Conservation (phyloP, 2,113 vertebrate species). For the Erythrolamprus reginae region DNA sequence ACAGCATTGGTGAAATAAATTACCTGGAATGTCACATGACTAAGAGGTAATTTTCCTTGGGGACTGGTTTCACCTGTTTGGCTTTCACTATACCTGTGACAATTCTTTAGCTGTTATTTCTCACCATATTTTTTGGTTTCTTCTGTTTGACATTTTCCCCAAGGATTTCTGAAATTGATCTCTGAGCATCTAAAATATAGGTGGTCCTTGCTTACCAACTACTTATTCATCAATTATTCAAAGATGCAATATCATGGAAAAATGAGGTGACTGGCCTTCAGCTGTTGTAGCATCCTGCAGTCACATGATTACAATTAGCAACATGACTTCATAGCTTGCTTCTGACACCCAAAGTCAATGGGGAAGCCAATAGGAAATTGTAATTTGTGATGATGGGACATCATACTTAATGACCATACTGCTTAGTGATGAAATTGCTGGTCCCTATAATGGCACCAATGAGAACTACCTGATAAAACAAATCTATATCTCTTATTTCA, state of each 20-base stretch:
- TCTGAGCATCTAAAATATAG: not conserved
- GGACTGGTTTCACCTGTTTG: not conserved
- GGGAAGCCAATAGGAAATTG: not conserved
- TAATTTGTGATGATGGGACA: not conserved
- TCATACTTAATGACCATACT: not conserved
- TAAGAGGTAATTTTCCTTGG: conserved; percentile 1
- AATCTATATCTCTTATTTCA: not conserved
- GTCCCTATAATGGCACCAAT: not conserved
- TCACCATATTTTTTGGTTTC: not conserved
- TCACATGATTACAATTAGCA: not conserved
- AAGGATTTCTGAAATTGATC: not conserved
- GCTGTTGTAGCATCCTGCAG: not conserved
- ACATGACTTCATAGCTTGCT: not conserved
- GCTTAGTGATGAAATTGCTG: not conserved
- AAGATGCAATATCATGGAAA: not conserved
- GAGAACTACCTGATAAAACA: not conserved
- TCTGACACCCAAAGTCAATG: not conserved
- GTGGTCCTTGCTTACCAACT: not conserved
- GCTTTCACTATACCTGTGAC: not conserved
- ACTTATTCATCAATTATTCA: not conserved
- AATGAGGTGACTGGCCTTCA: not conserved
- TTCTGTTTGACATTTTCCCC: not conserved
- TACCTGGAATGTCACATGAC: not conserved
- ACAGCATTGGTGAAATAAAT: not conserved
- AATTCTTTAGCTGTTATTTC: not conserved